phyloP scores from a whole-genome alignment of 2,797 vertebrate genomes.

The Micrastur ruficollis region DNA sequence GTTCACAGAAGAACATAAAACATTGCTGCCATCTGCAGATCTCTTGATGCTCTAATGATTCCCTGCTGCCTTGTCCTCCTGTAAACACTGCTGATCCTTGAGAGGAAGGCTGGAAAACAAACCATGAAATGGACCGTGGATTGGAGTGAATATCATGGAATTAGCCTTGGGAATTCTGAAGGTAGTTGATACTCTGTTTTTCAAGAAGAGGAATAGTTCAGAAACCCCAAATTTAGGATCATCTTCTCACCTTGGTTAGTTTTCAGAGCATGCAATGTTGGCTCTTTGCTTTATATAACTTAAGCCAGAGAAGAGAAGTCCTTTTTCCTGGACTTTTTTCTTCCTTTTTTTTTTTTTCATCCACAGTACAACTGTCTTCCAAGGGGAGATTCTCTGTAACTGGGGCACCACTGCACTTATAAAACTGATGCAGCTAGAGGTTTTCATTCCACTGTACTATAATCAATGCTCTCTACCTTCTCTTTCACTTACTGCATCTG shows the following conservation, averaged over 20 bases:
- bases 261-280: neutral
- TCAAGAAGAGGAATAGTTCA: neutral
- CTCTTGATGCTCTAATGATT: neutral
- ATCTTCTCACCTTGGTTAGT: neutral
- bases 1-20: neutral
- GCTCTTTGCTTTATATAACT: neutral
- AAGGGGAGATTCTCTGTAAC: neutral
- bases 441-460: neutral
- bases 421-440: neutral
- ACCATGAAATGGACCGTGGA: neutral
- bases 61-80: neutral
- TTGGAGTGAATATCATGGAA: neutral
- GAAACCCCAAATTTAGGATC: neutral
- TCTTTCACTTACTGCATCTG: neutral
- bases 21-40: conserved; percentile 42
- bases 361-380: neutral
- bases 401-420: neutral
- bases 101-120: neutral
- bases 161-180: neutral
- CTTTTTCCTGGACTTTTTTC: neutral
- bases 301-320: neutral
- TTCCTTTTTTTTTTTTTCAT: neutral
- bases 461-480: neutral
- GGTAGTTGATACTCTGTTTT: neutral
- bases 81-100: neutral